A percentile compares a stretch with the other conserved stretches of the same genome.
Conservation (phyloP, 1,140 invertebrate genomes). For the Macrostomum lignano region DNA sequence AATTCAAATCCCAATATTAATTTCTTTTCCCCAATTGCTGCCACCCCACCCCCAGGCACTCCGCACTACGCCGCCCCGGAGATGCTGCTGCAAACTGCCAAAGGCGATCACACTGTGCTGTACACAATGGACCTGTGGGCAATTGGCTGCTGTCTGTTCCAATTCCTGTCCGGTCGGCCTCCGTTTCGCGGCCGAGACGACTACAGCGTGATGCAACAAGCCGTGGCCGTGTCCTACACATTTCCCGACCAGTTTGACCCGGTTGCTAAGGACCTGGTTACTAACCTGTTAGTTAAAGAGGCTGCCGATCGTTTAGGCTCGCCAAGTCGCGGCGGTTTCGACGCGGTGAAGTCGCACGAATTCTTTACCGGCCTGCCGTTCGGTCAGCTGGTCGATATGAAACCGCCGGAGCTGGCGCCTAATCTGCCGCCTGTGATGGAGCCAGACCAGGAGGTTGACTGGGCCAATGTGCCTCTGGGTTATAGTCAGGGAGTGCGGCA, state of each 20-base stretch:
- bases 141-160: slow-evolving; percentile 78
- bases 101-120: not conserved
- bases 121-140: slow-evolving; percentile 58
- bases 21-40: not conserved
- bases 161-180: slow-evolving; percentile 68
- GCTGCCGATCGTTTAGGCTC: slow-evolving; percentile 50
- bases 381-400: slow-evolving; percentile 43
- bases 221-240: slow-evolving; percentile 58
- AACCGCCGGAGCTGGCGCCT: slow-evolving; percentile 47
- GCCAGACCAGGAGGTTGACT: slow-evolving; percentile 25
- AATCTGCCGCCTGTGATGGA: slow-evolving; percentile 47
- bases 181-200: slow-evolving; percentile 64
- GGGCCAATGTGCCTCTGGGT: slow-evolving; percentile 5
- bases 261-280: slow-evolving; percentile 53
- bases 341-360: slow-evolving; percentile 48
- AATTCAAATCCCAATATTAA: slow-evolving; percentile 8
- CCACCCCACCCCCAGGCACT: slow-evolving; percentile 86
- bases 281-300: slow-evolving; percentile 52
- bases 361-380: slow-evolving; percentile 60
- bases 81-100: slow-evolving; percentile 31
- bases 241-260: slow-evolving; percentile 64
- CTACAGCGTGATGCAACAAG: slow-evolving; percentile 85
- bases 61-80: slow-evolving; percentile 95
- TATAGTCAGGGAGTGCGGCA: too few relatives aligned
- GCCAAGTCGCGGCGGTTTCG: slow-evolving; percentile 36